Evolutionary conservation across 2,113 vertebrate species (phyloP).

Genomic region (Salvator merianae): DNA sequence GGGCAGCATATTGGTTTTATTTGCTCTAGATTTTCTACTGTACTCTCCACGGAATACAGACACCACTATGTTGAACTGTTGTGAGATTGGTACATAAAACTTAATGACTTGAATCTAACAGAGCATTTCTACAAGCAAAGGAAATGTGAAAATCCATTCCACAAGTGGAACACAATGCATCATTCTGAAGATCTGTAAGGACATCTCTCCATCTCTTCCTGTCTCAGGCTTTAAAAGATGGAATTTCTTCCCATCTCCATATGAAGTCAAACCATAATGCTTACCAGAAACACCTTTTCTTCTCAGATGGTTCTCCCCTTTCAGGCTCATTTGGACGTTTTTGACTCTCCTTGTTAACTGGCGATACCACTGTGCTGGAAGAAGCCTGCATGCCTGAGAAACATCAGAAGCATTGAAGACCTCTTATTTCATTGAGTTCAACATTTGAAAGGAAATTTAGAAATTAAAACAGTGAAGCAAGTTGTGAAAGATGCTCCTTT

Average conservation of each 20-base stretch:
- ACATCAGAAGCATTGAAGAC: slow-evolving; percentile 20
- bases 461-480: not conserved
- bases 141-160: not conserved
- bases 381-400: slow-evolving; percentile 87
- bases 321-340: slow-evolving; percentile 71
- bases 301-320: slow-evolving; percentile 53
- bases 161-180: not conserved
- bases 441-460: not conserved
- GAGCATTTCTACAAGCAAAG: not conserved
- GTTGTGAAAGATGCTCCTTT: not conserved
- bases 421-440: not conserved
- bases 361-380: slow-evolving; percentile 77
- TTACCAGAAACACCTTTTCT: slow-evolving; percentile 86
- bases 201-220: too few relatives aligned
- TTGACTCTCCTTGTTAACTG: slow-evolving; percentile 56
- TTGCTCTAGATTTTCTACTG: not conserved
- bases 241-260: not conserved
- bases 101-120: not conserved
- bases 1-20: too few relatives aligned
- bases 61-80: not conserved
- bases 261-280: not conserved
- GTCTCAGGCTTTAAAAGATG: too few relatives aligned
- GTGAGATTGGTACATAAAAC: not conserved
- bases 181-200: not conserved
- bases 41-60: not conserved